These are phyloP conservation scores for Eupristina koningsbergeri DNA, from an alignment of 1,140 invertebrate species.

Conservation along the genomic window DNA sequence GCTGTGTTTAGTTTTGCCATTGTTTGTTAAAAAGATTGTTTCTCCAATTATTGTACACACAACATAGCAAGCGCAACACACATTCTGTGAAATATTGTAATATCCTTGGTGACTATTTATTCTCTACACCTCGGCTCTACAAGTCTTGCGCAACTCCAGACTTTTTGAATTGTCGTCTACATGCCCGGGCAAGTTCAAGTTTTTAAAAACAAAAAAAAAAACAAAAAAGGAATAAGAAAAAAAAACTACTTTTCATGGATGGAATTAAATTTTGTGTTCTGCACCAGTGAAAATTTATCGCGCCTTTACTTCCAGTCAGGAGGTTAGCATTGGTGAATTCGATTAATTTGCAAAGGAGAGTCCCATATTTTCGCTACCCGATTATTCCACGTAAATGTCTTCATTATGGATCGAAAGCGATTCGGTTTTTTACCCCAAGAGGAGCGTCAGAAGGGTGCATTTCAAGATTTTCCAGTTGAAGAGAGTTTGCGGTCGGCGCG, in stretches of 20 bases:
- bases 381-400: slow-evolving; percentile 14
- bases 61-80: background rate
- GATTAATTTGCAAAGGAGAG: slow-evolving; percentile 13
- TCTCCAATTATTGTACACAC: background rate
- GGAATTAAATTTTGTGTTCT: background rate
- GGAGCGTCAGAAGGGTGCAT: slow-evolving; percentile 35
- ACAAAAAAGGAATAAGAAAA: too few relatives aligned
- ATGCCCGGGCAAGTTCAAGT: background rate
- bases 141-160: background rate
- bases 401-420: slow-evolving; percentile 31
- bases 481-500: slow-evolving; percentile 14
- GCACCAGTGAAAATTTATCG: background rate
- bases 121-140: background rate
- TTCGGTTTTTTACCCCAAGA: background rate
- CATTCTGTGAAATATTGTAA: background rate
- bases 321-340: background rate
- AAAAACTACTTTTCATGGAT: too few relatives aligned
- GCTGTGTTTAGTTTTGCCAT: background rate
- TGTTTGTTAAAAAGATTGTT: background rate
- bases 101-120: background rate
- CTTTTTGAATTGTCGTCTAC: background rate
- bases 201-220: too few relatives aligned
- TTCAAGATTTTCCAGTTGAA: slow-evolving; percentile 50
- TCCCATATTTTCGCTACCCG: background rate
- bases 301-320: background rate